Percentiles rank a stretch among this genome's conserved stretches.
These are phyloP conservation scores for Montipora cactus DNA, from an alignment of 64 coral and sea anemone genomes.

Conservation along the genomic window DNA sequence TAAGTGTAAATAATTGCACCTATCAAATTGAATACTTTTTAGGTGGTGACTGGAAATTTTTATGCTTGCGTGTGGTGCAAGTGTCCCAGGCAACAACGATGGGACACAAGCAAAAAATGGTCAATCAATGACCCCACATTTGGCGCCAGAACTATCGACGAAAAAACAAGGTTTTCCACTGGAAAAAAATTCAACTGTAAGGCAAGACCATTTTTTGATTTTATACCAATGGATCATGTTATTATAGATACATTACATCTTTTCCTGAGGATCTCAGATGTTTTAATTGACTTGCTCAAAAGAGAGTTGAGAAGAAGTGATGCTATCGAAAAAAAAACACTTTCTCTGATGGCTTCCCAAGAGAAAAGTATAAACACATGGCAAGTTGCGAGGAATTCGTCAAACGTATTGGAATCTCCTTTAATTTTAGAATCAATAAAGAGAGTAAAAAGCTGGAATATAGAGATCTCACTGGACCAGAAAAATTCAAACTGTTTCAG, in stretches of 20 bases:
- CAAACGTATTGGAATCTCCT: constrained; percentile 34
- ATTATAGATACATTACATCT: constrained; percentile 68
- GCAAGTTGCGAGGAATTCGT: constrained; percentile 45
- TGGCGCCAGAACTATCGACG: constrained; percentile 66
- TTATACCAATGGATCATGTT: constrained; percentile 72
- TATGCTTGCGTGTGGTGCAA: constrained; percentile 85
- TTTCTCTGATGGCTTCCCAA: constrained; percentile 51
- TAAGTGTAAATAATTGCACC: constrained; percentile 38
- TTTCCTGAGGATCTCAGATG: constrained; percentile 73
- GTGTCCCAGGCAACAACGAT: constrained; percentile 52
- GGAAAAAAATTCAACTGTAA: constrained; percentile 65
- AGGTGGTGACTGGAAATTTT: constrained; percentile 61
- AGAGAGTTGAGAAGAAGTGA: constrained; percentile 62
- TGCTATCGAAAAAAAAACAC: constrained; percentile 36
- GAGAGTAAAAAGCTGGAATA: constrained; percentile 65
- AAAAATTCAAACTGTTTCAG: constrained; percentile 62
- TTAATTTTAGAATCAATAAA: constrained; percentile 49
- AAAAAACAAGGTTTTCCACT: constrained; percentile 36
- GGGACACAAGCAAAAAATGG: constrained; percentile 56
- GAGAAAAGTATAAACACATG: constrained; percentile 72
- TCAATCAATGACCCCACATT: constrained; percentile 42
- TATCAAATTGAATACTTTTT: constrained; percentile 69
- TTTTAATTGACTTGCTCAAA: constrained; percentile 74
- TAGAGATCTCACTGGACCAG: constrained; percentile 75
- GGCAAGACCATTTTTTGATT: constrained; percentile 43